Base-by-base conservation (phyloP, 2,797 vertebrate species). In the Odontamblyopus lacepedii region DNA sequence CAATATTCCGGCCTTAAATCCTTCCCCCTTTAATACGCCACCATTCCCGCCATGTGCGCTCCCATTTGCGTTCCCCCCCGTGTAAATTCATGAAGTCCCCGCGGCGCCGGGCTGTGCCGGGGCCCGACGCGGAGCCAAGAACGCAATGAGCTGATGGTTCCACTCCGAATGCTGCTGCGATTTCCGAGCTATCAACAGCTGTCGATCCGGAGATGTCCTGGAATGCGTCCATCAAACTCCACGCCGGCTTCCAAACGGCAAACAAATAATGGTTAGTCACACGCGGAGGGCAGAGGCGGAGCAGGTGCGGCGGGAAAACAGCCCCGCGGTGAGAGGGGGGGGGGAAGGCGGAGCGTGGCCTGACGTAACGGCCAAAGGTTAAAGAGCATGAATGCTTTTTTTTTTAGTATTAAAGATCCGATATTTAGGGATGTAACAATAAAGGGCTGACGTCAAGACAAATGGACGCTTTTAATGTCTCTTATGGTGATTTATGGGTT, bases 141-240 rank as follows among this genome's bases (percentile, higher is more conserved):
- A 86, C 90, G 92, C 94, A 93, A 92, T 94, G 94, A 94, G 92
- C 93, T 93, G 92, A 93, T 93, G 93, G 94, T 94, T 94, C 93
- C 92, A 92, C 93, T 94, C 90, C 87, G 93, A 92, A 48, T n/a
- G 41, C 92, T 92, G 93, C 91, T 90, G 89, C 89, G 90, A 93
- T 94, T 94, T 92, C 91, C 91, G 90, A 94, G 93, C 93, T 92
- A 95, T 94, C 94, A 94, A 94, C 94, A 95, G 94, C 94, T 95
- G 94, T 94, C 92, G 92, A 94, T 95, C 89, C 92, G 92, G 88
- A 94, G 92, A 94, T 93, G 93, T 94, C 93, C 93, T 95, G 94
- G 94, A 94, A 85, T 74, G 71, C 80, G 78, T 94, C 94, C 94
- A 95, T 94, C 93, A 93, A 93, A 94, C 92, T 93, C 84, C 85